A percentile compares a stretch with the other conserved stretches of the same genome.
These are phyloP conservation scores for Indicator maculatus DNA, from an alignment of 2,113 vertebrate species.

Conservation along the genomic window DNA sequence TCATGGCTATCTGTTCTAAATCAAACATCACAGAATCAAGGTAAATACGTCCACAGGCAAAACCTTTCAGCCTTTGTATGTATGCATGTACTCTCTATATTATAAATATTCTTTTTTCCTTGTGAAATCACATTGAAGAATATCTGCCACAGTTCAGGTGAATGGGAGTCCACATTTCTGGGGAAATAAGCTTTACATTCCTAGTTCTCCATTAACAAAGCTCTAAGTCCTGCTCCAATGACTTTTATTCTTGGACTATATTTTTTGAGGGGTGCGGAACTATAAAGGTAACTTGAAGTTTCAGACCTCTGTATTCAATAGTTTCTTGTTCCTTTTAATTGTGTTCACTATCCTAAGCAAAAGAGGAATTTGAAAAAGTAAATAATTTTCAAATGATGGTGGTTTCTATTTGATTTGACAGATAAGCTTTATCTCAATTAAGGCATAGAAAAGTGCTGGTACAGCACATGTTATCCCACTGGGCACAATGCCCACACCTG, in stretches of 20 bases:
- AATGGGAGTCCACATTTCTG: neutral
- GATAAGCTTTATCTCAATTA: conserved; percentile 27
- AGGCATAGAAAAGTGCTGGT: neutral
- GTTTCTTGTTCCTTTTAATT: neutral
- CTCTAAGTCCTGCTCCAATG: neutral
- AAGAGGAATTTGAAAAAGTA: conserved; percentile 9
- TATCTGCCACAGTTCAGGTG: neutral
- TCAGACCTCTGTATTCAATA: neutral
- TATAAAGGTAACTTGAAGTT: neutral
- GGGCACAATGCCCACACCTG: conserved; percentile 5
- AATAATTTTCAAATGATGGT: neutral
- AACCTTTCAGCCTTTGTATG: neutral
- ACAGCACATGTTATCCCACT: neutral
- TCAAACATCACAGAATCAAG: neutral
- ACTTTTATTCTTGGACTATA: neutral
- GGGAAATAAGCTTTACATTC: neutral
- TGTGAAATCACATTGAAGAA: neutral
- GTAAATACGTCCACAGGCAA: neutral
- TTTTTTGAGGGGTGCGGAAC: neutral
- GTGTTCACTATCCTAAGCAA: neutral
- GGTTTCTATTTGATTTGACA: conserved; percentile 26
- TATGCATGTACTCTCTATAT: neutral
- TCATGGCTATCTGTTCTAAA: neutral
- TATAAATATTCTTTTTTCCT: neutral
- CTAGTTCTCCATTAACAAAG: neutral